Evolutionary conservation across 2,113 vertebrate genomes (phyloP), one percentile per base, ranked within the genome.

Genomic region (Benitochromis conjunctus): DNA sequence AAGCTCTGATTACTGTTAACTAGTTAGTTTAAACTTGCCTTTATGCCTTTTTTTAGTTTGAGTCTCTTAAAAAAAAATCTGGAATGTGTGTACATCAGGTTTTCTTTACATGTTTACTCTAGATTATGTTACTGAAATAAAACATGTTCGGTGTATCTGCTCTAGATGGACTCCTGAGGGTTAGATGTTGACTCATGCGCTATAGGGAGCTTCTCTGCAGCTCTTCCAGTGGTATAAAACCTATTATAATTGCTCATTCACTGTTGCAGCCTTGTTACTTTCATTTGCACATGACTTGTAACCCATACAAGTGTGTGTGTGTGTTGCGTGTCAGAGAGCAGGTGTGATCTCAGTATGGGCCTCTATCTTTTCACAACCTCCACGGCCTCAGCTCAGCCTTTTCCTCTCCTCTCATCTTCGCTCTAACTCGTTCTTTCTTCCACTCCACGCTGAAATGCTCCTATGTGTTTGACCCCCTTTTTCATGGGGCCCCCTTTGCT

Each of bases 381-480:
- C 82, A 19, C 36, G 86, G 88, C 84, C 87, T 84, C 77, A 5
- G 41, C 87, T 88, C 85, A 55, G 74, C 86, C 90, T 88, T 89
- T 82, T 85, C 79, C 86, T 86, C 82, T 91, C 93, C 89, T 78
- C 89, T 94, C 88, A 83, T 94, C 94, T 93, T 88, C 85, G 86
- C 83, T 95, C 86, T 88, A 80, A 80, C 90, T 91, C 53, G 54
- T 78, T 85, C 88, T 93, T 94, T 93, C 91, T 86, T 94, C 71
- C 91, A 79, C 91, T 93, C 86, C 62, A 80, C 81, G 69, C 89
- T 92, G 84, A 94, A 94, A 92, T 90, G 91, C 89, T 90, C 88
- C 74, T 92, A 83, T 94, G 91, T 93, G 90, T 90, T 88, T 90
- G 89, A 93, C 88, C 91, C 90, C 91, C 85, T 94, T 93, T 92